Conservation (phyloP, 2,888 invertebrate species). For the Melieria omissa region DNA sequence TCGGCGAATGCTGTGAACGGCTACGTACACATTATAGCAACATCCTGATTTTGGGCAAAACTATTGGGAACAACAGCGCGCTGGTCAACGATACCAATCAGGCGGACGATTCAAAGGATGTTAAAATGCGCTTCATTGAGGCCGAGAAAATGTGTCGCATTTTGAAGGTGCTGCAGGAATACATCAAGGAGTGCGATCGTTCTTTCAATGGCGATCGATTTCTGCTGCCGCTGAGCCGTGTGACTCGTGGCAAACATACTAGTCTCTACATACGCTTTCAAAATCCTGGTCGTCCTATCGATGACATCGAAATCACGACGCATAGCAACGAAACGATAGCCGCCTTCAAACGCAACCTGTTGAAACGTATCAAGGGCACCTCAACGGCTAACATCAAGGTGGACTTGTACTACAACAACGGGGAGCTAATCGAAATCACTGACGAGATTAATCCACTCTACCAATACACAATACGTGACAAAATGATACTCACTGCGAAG, state of each 20-base stretch:
- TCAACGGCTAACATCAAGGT: conserved; percentile 82
- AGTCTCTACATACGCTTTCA: conserved; percentile 88
- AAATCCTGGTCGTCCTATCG: conserved; percentile 86
- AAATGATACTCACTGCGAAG: conserved; percentile 87
- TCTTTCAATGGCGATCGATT: conserved; percentile 88
- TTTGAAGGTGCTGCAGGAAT: conserved; percentile 93
- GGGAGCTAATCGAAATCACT: conserved; percentile 72
- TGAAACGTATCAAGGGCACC: conserved; percentile 69
- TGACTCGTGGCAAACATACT: conserved; percentile 90
- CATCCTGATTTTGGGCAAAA: conserved; percentile 69
- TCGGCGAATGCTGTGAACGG: conserved; percentile 91
- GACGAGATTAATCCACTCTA: conserved; percentile 48
- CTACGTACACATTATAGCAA: conserved; percentile 88
- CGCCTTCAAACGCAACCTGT: conserved; percentile 81
- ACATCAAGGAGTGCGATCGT: conserved; percentile 93
- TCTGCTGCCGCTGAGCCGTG: conserved; percentile 85
- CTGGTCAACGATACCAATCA: conserved; percentile 41
- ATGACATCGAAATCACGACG: conserved; percentile 91
- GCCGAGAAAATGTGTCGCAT: conserved; percentile 91
- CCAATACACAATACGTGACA: conserved; percentile 70
- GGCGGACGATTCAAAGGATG: conserved; percentile 59
- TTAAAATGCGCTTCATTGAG: conserved; percentile 68
- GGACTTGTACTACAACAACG: conserved; percentile 86
- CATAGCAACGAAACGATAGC: conserved; percentile 95
- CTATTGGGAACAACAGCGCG: conserved; percentile 46